Evolutionary conservation across 2,797 vertebrate species (phyloP).

Genomic region (Crypturellus tataupa): DNA sequence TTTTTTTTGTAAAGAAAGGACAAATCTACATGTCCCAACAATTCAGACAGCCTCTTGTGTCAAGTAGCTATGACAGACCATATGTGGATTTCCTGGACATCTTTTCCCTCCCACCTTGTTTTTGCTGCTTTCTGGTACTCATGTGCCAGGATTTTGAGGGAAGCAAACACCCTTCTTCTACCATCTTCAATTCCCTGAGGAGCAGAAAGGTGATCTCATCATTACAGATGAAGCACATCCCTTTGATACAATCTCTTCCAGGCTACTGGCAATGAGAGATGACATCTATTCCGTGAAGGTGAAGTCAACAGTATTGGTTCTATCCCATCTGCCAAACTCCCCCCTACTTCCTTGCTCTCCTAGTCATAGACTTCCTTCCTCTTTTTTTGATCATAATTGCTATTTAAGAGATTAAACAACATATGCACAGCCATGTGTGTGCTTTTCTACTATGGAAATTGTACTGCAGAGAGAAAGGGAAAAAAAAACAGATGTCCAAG

Average conservation of each 20-base stretch:
- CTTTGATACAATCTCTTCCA: conserved; percentile 38
- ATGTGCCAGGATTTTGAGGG: neutral
- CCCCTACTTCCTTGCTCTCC: neutral
- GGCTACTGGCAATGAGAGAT: conserved; percentile 33
- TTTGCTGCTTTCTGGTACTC: conserved; percentile 19
- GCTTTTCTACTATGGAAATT: conserved; percentile 45
- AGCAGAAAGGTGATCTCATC: conserved; percentile 53
- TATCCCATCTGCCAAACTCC: conserved; percentile 16
- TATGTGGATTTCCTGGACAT: neutral
- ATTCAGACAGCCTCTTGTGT: neutral
- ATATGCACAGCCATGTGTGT: conserved; percentile 66
- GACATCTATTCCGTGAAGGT: conserved; percentile 53
- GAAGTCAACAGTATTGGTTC: neutral
- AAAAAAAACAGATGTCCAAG: conserved; percentile 61
- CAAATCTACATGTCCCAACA: neutral
- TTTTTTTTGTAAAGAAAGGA: neutral
- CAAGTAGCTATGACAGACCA: neutral
- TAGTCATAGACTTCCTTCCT: conserved; percentile 64
- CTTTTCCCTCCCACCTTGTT: neutral
- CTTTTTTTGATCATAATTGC: conserved; percentile 68
- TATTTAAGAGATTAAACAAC: conserved; percentile 73
- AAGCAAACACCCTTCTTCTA: neutral
- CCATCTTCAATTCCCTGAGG: neutral
- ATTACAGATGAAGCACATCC: conserved; percentile 27
- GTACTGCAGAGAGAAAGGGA: neutral